phyloP scores from a whole-genome alignment of 2,113 vertebrate species.

The Odontophorus gujanensis region DNA sequence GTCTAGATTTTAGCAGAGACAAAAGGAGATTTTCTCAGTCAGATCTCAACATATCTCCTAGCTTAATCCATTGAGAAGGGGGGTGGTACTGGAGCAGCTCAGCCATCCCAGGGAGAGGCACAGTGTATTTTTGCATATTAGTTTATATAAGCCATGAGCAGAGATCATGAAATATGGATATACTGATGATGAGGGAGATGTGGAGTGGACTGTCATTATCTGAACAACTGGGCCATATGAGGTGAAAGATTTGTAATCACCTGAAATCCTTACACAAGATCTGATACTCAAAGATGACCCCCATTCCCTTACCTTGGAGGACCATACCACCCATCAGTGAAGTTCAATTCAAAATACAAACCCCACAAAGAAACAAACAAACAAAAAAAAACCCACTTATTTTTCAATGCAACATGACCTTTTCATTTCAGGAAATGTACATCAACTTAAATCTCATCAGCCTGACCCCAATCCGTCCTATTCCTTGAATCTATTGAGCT shows the following conservation, averaged over 20 bases:
- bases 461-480: conserved; percentile 72
- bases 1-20: not conserved
- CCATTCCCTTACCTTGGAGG: not conserved
- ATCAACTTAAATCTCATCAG: conserved; percentile 61
- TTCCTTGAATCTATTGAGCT: not conserved
- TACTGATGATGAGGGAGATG: not conserved
- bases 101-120: not conserved
- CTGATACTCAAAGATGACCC: not conserved
- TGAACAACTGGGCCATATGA: not conserved
- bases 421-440: conserved; percentile 38
- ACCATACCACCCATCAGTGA: not conserved
- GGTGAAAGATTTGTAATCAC: not conserved
- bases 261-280: not conserved
- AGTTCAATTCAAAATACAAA: conserved; percentile 21
- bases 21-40: not conserved
- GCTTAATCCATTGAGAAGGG: not conserved
- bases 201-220: not conserved
- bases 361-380: not conserved
- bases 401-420: conserved; percentile 56
- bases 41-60: not conserved
- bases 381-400: not conserved
- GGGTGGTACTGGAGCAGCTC: not conserved
- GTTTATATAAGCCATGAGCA: not conserved
- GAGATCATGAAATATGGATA: not conserved
- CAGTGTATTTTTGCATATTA: not conserved